Percentiles rank a stretch among this genome's conserved stretches.
phyloP scores from a whole-genome alignment of 64 coral and sea anemone species.

The Actinia tenebrosa region DNA sequence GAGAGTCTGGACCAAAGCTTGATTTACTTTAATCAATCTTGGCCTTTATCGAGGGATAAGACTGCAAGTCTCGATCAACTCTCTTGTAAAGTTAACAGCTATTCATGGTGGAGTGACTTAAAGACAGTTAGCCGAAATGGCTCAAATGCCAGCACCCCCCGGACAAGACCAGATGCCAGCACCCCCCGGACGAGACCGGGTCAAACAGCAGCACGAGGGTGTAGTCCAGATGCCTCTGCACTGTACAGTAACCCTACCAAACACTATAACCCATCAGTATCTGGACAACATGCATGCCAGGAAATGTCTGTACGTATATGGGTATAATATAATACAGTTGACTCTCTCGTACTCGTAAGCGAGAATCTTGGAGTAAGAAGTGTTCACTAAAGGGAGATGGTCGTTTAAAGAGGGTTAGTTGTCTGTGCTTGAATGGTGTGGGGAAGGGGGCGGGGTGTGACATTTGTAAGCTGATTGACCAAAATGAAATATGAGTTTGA shows the following conservation, averaged over 20 bases:
- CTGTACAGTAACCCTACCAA: conserved; percentile 26
- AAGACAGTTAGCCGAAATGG: background rate
- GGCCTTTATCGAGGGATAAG: background rate
- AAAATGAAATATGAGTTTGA: too few relatives aligned
- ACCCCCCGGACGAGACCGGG: background rate
- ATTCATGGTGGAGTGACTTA: background rate
- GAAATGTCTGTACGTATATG: background rate
- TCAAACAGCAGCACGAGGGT: background rate
- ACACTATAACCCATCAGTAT: conserved; percentile 53
- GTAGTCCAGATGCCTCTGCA: conserved; percentile 34
- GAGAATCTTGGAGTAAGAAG: too few relatives aligned
- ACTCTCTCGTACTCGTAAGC: too few relatives aligned
- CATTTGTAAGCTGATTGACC: too few relatives aligned
- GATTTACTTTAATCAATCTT: background rate
- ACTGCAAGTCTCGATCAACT: background rate
- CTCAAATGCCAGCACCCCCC: background rate
- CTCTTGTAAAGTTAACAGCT: background rate
- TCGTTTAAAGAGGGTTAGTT: too few relatives aligned
- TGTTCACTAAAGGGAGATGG: too few relatives aligned
- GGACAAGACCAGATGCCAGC: background rate
- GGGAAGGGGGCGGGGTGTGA: too few relatives aligned
- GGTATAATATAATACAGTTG: background rate
- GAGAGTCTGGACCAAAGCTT: background rate
- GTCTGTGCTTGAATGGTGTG: too few relatives aligned
- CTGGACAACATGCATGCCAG: conserved; percentile 25